These are phyloP conservation scores for Tupaia chinensis DNA, from an alignment of 2,113 vertebrate genomes.

Conservation along the genomic window DNA sequence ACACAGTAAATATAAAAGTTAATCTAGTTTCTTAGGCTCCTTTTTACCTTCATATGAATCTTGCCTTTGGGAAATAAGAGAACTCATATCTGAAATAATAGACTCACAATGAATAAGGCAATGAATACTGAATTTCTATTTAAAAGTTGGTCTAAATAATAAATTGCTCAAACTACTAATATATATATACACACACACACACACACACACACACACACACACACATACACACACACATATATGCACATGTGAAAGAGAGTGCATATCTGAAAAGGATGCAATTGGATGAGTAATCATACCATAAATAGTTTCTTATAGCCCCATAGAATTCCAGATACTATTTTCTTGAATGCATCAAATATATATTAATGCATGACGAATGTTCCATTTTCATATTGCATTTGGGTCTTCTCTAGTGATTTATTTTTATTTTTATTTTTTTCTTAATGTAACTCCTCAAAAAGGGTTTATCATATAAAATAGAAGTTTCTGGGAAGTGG, in stretches of 20 bases:
- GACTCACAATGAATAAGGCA: neutral
- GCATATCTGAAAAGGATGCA: neutral
- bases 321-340: neutral
- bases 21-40: neutral
- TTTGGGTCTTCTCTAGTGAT: neutral
- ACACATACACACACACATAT: too few relatives aligned
- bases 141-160: conserved; percentile 26
- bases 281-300: neutral
- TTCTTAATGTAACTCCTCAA: neutral
- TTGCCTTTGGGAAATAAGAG: neutral
- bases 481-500: neutral
- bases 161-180: conserved; percentile 9
- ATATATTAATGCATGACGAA: neutral
- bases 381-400: neutral
- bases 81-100: neutral
- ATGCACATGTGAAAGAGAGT: neutral
- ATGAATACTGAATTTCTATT: neutral
- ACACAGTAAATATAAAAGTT: neutral
- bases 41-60: neutral
- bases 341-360: neutral
- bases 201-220: too few relatives aligned
- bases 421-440: neutral
- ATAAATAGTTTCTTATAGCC: neutral
- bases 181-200: too few relatives aligned
- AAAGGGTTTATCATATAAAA: neutral